Base-by-base conservation (phyloP, 1,140 invertebrate genomes). In the Danaus melanippus region DNA sequence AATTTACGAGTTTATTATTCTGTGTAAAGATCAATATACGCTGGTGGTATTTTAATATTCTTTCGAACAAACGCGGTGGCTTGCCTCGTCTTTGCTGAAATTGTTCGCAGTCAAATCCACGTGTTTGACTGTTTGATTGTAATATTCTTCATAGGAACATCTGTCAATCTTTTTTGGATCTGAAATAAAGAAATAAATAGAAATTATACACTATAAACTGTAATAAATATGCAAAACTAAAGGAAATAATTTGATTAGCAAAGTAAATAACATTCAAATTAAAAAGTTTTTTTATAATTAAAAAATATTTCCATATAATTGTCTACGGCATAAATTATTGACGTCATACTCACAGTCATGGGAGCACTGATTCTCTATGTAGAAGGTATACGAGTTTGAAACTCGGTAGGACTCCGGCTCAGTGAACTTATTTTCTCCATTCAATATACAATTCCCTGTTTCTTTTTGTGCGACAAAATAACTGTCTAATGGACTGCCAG, bases 351-450 rank as follows among this genome's bases (percentile, higher is more conserved):
- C 55, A 88, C 87, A 86, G 53, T 88, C 84, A 71, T 87, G 86
- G 10, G 84, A 66, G 64, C 91, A 92, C 66, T 91, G 90, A 75
- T 91, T 91, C 67, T 92, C 91, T 53, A 91, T 88, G 62, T 92
- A 92, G 62, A 91, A 88, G 32, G 90, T 90, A 50, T 90, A 88
- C 56, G 88, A 89, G 57, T 89, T 90, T 7, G 90, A 90, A 0
- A 90, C 89, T 32, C 90, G 74, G 57, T 89, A 92, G 0, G 90
- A 88, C 65, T 89, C 89, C 0, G 91, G 90, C 56, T 90, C 87
- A 8, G 90, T 86, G 69, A 89, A 90, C 67, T 90, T 89, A 69
- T 91, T 89, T 61, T 89, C 88, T 42, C 81, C 75, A 64, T 89
- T 91, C 42, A 92, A 69, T 32, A 88, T 83, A 62, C 91, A 92